Evolutionary conservation across 2,113 vertebrate species (phyloP).

Genomic region (Myotis yumanensis): DNA sequence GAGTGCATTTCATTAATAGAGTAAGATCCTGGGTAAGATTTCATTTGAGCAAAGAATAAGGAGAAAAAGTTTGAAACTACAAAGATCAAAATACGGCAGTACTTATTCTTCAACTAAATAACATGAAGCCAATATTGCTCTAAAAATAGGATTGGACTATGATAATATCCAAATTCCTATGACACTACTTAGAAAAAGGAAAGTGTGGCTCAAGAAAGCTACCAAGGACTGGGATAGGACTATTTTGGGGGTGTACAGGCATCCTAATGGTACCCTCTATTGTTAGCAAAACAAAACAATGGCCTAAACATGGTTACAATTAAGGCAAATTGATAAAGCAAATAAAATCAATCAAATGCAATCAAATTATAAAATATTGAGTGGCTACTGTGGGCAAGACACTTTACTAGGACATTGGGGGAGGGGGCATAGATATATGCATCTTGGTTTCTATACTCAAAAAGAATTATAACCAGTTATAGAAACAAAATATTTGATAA

Average conservation of each 20-base stretch:
- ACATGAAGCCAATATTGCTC: neutral
- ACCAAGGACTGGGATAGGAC: neutral
- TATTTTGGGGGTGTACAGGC: neutral
- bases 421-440: neutral
- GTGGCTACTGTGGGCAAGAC: neutral
- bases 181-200: slow-evolving; percentile 23
- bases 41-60: slow-evolving; percentile 20
- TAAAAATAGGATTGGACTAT: neutral
- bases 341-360: slow-evolving; percentile 5
- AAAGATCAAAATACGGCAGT: slow-evolving; percentile 50
- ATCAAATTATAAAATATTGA: neutral
- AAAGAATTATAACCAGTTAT: slow-evolving; percentile 8
- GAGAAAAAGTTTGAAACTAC: slow-evolving; percentile 60
- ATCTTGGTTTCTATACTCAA: neutral
- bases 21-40: neutral
- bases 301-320: neutral
- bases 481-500: slow-evolving; percentile 6
- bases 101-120: slow-evolving; percentile 51
- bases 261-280: slow-evolving; percentile 24
- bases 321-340: neutral
- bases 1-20: neutral
- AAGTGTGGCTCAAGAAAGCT: slow-evolving; percentile 13
- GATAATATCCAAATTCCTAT: neutral
- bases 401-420: neutral
- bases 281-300: slow-evolving; percentile 36